Evolutionary conservation across 1,140 invertebrate genomes (phyloP).

Genomic region (Hylyphantes graminicola): DNA sequence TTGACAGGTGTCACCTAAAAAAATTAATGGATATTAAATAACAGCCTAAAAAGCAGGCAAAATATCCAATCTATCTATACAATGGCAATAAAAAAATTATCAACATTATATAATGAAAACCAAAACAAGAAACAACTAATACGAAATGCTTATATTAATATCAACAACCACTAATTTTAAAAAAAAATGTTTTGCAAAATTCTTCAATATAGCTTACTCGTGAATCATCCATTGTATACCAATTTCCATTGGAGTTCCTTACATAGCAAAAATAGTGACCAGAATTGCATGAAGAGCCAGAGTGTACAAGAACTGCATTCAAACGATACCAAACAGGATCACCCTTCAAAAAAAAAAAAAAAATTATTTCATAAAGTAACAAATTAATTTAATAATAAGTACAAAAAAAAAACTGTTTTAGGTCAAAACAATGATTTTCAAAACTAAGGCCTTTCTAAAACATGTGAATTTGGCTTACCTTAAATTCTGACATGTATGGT

Average conservation of each 20-base stretch:
- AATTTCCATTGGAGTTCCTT: constrained; percentile 67
- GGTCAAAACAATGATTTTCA: no score
- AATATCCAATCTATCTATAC: not conserved
- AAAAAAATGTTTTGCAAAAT: not conserved
- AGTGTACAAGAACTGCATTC: constrained; percentile 93
- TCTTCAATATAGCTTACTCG: constrained; percentile 64
- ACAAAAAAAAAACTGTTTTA: not conserved
- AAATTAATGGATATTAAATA: not conserved
- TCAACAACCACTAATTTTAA: no score
- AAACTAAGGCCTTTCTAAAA: constrained; percentile 8
- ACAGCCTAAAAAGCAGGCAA: not conserved
- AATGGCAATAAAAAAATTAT: not conserved
- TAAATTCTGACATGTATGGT: constrained; percentile 63
- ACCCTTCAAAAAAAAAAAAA: constrained; percentile 62
- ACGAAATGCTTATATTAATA: not conserved
- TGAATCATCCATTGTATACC: constrained; percentile 71
- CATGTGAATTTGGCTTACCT: constrained; percentile 41
- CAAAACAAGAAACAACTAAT: not conserved
- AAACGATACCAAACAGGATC: constrained; percentile 81
- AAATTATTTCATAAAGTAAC: not conserved
- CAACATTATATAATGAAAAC: not conserved
- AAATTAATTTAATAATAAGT: not conserved
- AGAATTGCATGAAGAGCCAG: constrained; percentile 93
- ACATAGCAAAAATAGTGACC: constrained; percentile 82
- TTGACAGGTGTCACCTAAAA: constrained; percentile 66